Conservation (phyloP, 2,113 vertebrate species). For the Cinclus mexicanus region DNA sequence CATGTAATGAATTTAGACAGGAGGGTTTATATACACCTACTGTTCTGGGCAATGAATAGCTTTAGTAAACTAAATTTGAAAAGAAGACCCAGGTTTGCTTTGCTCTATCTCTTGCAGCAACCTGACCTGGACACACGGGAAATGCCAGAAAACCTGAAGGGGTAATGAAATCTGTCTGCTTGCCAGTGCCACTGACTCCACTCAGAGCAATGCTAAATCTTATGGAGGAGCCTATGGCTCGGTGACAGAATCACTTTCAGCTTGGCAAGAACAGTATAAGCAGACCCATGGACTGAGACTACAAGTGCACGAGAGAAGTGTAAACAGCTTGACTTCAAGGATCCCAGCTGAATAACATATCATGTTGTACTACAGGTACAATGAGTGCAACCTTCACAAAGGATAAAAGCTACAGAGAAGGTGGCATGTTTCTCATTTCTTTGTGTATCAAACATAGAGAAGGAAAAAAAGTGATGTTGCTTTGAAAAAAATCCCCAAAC, state of each 20-base stretch:
- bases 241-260: constrained; percentile 27
- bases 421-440: not conserved
- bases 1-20: not conserved
- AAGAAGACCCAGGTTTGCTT: constrained; percentile 2
- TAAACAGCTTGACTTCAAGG: constrained; percentile 57
- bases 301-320: not conserved
- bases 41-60: not conserved
- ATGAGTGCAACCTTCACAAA: constrained; percentile 25
- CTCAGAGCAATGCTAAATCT: not conserved
- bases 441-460: not conserved
- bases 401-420: constrained; percentile 7
- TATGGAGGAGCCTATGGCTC: not conserved
- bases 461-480: not conserved
- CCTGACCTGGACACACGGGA: constrained; percentile 23
- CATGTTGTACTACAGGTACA: not conserved
- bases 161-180: constrained; percentile 4
- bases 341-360: constrained; percentile 22
- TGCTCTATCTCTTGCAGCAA: not conserved
- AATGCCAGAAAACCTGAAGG: constrained; percentile 45
- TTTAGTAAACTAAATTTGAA: not conserved
- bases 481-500: not conserved
- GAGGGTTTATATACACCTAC: not conserved
- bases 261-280: constrained; percentile 39
- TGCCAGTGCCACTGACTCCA: not conserved
- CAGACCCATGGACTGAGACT: constrained; percentile 25